Base-by-base conservation (phyloP, 2,113 vertebrate species). In the Aspiorhynchus laticeps region DNA sequence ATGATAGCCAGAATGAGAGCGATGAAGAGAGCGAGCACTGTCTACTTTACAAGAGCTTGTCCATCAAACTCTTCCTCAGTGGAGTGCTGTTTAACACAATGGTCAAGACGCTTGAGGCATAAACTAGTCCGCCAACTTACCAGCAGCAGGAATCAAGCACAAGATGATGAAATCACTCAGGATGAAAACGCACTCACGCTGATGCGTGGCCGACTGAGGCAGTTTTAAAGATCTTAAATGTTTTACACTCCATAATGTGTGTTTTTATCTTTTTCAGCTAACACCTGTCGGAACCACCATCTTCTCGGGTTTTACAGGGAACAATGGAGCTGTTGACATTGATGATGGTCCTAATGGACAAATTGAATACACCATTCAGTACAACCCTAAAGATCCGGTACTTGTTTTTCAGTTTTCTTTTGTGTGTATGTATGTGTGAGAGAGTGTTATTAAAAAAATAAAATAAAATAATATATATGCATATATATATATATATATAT, bases 341-440 rank as follows among this genome's bases (percentile, higher is more conserved):
- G 98, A 99, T 43, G 98, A 99, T 33, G 98, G 98, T 43, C 97
- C 98, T 0, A 99, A 99, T 0, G 98, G 97, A 89, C 98, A 99
- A 91, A 98, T 99, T 83, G 98, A 99, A 89, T 99, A 99, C 82
- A 95, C 97, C 83, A 97, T 99, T 90, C 96, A 95, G 67, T 96
- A 97, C 91, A 99, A 99, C 90, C 97, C 97, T 0, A 95, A 93
- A 51, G 97, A 99, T 86, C 96, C 96, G 89, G 98, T 99, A 95
- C 77, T 93, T 93, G 0, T n/a, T 63, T 28, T 28, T 46, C 10
- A 46, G 4, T 36, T 5, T 26, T 4, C 12, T 12, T 76, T 12
- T 78, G 15, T 53, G 51, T 53, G 51, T 53, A 2, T 53, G 51
- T n/a, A n/a, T 53, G 51, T 17, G 48, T 19, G 43, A 17, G 17